phyloP scores from a whole-genome alignment of 2,888 invertebrate species.

The Pachliopta kotzebuea region DNA sequence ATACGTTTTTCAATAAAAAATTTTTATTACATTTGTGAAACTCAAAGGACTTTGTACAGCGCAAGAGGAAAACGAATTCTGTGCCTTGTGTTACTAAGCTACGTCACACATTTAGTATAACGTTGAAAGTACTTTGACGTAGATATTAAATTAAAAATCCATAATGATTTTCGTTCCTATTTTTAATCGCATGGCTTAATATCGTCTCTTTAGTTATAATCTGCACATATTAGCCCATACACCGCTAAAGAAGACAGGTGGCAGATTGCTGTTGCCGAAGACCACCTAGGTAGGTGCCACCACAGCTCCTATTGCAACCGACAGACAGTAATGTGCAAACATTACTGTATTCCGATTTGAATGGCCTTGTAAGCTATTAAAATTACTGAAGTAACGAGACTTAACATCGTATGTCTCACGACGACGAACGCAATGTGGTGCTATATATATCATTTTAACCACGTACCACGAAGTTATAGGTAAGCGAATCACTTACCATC shows the following conservation, averaged over 20 bases:
- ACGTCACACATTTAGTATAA: neutral
- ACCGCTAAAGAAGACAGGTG: neutral
- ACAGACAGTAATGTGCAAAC: no score
- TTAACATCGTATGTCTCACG: no score
- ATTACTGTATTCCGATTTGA: no score
- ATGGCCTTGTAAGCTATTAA: no score
- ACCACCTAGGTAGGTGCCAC: no score
- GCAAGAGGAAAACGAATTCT: neutral
- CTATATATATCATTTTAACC: no score
- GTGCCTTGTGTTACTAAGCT: neutral
- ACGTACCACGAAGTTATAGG: no score
- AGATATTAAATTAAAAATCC: neutral
- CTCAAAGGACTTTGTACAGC: conserved; percentile 2
- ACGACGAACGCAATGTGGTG: no score
- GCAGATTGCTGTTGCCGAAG: no score
- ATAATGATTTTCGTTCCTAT: neutral
- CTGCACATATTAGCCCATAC: neutral
- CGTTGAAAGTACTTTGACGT: neutral
- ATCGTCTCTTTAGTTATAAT: neutral
- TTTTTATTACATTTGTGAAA: neutral
- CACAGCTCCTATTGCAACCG: no score
- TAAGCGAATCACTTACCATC: no score
- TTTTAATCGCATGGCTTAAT: neutral
- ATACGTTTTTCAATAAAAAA: neutral
- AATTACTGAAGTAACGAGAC: no score